Evolutionary conservation across 2,797 vertebrate species (phyloP).

Genomic region (Otus scops): DNA sequence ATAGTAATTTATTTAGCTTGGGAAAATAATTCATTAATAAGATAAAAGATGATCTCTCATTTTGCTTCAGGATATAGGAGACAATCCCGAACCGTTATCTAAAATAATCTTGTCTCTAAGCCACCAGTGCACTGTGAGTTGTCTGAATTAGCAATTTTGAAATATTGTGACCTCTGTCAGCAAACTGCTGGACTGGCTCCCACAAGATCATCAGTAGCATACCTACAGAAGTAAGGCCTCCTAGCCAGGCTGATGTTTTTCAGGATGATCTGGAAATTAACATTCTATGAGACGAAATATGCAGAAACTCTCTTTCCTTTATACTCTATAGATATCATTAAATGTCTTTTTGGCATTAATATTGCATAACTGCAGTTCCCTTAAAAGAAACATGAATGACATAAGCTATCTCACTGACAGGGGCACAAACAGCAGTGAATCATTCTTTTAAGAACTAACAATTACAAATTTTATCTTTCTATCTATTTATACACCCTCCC

Average conservation of each 20-base stretch:
- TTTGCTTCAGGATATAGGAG: not conserved
- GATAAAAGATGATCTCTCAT: not conserved
- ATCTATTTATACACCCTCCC: not conserved
- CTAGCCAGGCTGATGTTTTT: conserved; percentile 20
- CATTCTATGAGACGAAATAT: not conserved
- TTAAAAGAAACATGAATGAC: conserved; percentile 36
- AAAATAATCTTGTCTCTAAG: not conserved
- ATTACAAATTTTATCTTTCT: not conserved
- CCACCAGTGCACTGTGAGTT: not conserved
- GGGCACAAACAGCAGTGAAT: not conserved
- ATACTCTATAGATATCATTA: conserved; percentile 4
- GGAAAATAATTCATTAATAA: not conserved
- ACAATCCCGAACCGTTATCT: not conserved
- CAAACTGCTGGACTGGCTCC: conserved; percentile 11
- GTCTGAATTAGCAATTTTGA: not conserved
- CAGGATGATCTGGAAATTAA: conserved; percentile 37
- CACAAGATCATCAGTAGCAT: not conserved
- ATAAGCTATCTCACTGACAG: not conserved
- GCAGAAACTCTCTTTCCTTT: not conserved
- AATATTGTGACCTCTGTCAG: conserved; percentile 33
- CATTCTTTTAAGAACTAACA: not conserved
- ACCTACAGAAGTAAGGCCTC: conserved; percentile 14
- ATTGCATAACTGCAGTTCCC: conserved; percentile 17
- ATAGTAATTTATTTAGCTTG: not conserved
- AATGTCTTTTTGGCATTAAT: conserved; percentile 33